Conservation (phyloP, 2,797 vertebrate species). For the Pempheris klunzingeri region DNA sequence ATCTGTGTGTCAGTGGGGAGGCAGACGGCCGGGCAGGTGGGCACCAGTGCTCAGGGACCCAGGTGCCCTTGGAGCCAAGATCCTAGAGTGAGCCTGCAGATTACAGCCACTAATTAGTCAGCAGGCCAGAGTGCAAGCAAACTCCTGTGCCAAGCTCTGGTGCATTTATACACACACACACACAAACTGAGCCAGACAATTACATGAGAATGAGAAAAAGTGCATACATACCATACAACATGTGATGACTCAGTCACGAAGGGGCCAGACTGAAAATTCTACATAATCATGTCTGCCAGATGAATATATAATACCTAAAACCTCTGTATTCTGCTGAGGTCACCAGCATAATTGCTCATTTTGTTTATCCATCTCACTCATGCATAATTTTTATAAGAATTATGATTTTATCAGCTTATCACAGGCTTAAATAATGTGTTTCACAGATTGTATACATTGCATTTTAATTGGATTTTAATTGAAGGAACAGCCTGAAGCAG, state of each 20-base stretch:
- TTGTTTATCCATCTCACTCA: slow-evolving; percentile 17
- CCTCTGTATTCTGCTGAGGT: slow-evolving; percentile 7
- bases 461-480: slow-evolving; percentile 26
- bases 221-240: slow-evolving; percentile 22
- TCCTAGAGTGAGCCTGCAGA: slow-evolving; percentile 66
- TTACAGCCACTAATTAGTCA: slow-evolving; percentile 82
- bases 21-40: slow-evolving; percentile 67
- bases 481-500: slow-evolving; percentile 3
- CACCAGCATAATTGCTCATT: slow-evolving; percentile 33
- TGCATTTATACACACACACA: slow-evolving; percentile 29
- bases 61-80: slow-evolving; percentile 54
- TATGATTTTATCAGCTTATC: slow-evolving; percentile 18
- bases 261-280: neutral
- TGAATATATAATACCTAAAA: slow-evolving; percentile 12
- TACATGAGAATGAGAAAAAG: neutral
- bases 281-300: slow-evolving; percentile 15
- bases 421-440: neutral
- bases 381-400: slow-evolving; percentile 13
- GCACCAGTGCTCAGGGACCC: slow-evolving; percentile 32
- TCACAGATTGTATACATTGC: neutral
- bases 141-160: slow-evolving; percentile 43
- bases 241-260: slow-evolving; percentile 7
- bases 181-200: slow-evolving; percentile 10
- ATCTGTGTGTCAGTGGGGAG: slow-evolving; percentile 56
- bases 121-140: slow-evolving; percentile 73